Conservation (phyloP, 2,888 invertebrate species). For the Plagiodera versicolora region DNA sequence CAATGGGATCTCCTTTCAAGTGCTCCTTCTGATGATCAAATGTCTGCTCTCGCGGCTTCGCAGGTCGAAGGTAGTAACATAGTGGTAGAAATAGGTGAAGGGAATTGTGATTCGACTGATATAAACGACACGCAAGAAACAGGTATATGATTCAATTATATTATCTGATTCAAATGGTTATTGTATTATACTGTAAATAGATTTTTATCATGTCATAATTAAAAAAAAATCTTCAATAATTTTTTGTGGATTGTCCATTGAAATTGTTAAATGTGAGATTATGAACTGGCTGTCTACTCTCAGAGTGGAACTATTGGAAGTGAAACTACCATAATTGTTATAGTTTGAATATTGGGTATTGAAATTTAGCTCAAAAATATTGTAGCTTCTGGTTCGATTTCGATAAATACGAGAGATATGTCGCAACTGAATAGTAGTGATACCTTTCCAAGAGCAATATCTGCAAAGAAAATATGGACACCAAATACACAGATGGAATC, state of each 20-base stretch:
- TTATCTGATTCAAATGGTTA: conserved; percentile 2
- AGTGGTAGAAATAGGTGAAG: conserved; percentile 48
- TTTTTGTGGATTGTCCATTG: background rate
- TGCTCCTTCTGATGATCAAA: conserved; percentile 56
- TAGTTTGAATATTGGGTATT: background rate
- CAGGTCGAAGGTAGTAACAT: conserved; percentile 46
- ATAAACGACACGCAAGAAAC: conserved; percentile 44
- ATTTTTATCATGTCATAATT: conserved; percentile 1
- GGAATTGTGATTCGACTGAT: conserved; percentile 43
- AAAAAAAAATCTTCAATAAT: background rate
- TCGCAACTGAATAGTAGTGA: conserved; percentile 45
- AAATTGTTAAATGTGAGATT: too few relatives aligned
- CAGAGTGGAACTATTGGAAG: background rate
- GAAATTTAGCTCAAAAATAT: conserved; percentile 23
- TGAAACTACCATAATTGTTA: too few relatives aligned
- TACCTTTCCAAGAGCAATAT: conserved; percentile 46
- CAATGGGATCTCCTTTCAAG: conserved; percentile 91
- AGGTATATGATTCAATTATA: conserved; percentile 47
- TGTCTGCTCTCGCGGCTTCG: conserved; percentile 36
- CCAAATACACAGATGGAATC: conserved; percentile 41
- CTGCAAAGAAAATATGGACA: conserved; percentile 45
- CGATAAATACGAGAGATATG: conserved; percentile 49
- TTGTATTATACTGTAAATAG: conserved; percentile 36
- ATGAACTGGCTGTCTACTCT: too few relatives aligned
- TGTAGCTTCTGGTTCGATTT: conserved; percentile 53